Evolutionary conservation across 2,113 vertebrate genomes (phyloP).

Genomic region (Microcebus ravelobensis): DNA sequence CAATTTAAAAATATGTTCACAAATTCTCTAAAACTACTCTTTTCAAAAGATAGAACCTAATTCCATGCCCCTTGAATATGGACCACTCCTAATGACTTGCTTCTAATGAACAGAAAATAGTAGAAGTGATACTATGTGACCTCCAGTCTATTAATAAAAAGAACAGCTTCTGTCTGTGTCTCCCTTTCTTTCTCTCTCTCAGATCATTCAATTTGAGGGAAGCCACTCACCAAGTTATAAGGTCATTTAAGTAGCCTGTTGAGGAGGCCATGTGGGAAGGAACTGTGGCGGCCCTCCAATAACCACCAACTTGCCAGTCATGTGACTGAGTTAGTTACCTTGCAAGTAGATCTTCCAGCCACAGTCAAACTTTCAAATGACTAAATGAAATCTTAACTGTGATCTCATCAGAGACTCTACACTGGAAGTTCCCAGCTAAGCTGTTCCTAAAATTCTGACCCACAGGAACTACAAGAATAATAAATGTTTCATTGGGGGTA

Average conservation of each 20-base stretch:
- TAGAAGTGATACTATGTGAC: background rate
- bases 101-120: background rate
- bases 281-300: background rate
- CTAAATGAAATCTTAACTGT: background rate
- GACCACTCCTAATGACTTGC: conserved; percentile 1
- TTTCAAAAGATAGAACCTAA: background rate
- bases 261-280: background rate
- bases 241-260: background rate
- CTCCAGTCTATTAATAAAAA: background rate
- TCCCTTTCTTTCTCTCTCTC: background rate
- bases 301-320: background rate
- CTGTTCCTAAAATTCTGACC: background rate
- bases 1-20: conserved; percentile 9
- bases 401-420: background rate
- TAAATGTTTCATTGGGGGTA: conserved; percentile 19
- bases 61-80: background rate
- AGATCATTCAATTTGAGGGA: background rate
- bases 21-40: background rate
- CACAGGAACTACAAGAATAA: background rate
- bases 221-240: background rate
- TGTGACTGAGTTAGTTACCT: background rate
- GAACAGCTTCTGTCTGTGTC: background rate
- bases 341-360: background rate
- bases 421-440: background rate
- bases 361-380: background rate